Percentiles rank a stretch among this genome's conserved stretches.
phyloP scores from a whole-genome alignment of 1,140 invertebrate species.

The Wiebesia pumilae region DNA sequence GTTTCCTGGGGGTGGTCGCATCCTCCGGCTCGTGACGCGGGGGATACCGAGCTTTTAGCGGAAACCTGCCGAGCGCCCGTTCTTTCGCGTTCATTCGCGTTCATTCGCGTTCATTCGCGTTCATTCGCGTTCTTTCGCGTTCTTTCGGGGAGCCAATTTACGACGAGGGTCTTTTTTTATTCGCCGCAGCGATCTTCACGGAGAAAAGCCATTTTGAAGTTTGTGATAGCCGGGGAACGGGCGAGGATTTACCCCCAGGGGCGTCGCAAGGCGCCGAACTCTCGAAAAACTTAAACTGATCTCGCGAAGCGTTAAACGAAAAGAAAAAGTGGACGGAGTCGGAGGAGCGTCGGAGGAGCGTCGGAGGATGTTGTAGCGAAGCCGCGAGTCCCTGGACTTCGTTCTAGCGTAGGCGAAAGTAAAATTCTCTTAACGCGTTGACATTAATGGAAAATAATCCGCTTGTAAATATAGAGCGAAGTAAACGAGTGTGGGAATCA shows the following conservation, averaged over 20 bases:
- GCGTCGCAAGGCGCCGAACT: not conserved
- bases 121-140: not conserved
- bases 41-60: too few relatives aligned
- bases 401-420: not conserved
- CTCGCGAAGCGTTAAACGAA: constrained; percentile 17
- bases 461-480: too few relatives aligned
- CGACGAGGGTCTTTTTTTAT: not conserved
- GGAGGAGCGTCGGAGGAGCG: too few relatives aligned
- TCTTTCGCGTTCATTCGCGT: too few relatives aligned
- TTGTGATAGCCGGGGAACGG: not conserved
- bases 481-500: too few relatives aligned
- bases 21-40: not conserved
- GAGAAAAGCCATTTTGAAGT: constrained; percentile 32
- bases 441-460: not conserved
- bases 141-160: not conserved
- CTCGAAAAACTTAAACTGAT: constrained; percentile 42
- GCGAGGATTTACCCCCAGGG: not conserved
- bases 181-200: not conserved
- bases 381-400: not conserved
- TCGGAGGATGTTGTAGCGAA: not conserved
- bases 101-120: not conserved
- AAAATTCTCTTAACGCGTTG: too few relatives aligned
- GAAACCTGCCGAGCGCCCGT: too few relatives aligned
- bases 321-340: constrained; percentile 26
- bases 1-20: not conserved